Conservation (phyloP, 2,113 vertebrate genomes). For the Rallus limicola region DNA sequence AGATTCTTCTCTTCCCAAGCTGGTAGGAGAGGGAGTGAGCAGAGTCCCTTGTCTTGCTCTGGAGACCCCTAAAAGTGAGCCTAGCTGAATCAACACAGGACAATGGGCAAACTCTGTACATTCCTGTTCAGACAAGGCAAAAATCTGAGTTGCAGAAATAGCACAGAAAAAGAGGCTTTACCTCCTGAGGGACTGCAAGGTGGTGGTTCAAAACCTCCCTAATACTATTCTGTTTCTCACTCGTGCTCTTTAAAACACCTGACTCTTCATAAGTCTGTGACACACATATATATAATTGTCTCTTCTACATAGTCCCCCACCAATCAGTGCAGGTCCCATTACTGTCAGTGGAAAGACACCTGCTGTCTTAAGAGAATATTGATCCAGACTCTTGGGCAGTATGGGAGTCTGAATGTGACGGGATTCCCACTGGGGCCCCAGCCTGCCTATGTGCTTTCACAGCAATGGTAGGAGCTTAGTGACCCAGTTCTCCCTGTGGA, state of each 20-base stretch:
- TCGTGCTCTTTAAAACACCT: background rate
- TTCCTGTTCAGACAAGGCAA: background rate
- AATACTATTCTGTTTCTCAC: background rate
- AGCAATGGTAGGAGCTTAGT: background rate
- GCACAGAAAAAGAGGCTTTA: background rate
- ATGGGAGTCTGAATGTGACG: background rate
- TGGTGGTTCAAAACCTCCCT: background rate
- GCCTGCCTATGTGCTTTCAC: background rate
- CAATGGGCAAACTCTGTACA: background rate
- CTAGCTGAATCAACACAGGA: background rate
- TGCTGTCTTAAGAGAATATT: background rate
- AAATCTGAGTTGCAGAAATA: background rate
- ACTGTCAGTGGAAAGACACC: accelerated
- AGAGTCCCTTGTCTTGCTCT: background rate
- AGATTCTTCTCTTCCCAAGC: background rate
- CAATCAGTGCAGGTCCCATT: background rate
- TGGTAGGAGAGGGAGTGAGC: background rate
- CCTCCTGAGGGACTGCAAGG: background rate
- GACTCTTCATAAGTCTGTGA: background rate
- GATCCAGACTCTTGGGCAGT: background rate
- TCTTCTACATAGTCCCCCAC: background rate
- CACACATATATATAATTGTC: background rate
- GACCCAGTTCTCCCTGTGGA: background rate
- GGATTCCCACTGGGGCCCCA: background rate
- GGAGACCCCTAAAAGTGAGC: background rate